A percentile compares a stretch with the other conserved stretches of the same genome.
phyloP scores from a whole-genome alignment of 2,113 vertebrate genomes.

The Furnarius figulus region DNA sequence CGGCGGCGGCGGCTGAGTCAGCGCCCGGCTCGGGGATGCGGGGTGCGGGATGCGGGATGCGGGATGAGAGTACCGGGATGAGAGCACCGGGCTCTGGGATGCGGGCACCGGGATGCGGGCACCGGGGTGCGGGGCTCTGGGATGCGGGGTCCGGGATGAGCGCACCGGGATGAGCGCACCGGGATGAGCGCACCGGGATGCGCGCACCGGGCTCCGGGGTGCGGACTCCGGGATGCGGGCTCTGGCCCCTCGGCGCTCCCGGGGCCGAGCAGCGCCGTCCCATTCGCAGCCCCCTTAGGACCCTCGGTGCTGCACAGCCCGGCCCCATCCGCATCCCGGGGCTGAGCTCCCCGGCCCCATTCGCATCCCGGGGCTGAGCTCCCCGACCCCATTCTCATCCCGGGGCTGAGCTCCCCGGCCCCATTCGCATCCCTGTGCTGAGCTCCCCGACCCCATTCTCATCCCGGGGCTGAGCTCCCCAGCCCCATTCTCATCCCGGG shows the following conservation, averaged over 20 bases:
- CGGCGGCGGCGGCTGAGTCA: conserved; percentile 30
- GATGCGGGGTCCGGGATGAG: too few species aligned
- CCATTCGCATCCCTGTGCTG: neutral
- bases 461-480: neutral
- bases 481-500: neutral
- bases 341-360: neutral
- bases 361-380: neutral
- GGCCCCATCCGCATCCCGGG: neutral
- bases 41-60: too few species aligned
- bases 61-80: too few species aligned
- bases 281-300: neutral
- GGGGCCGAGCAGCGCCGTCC: neutral
- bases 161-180: too few species aligned
- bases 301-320: neutral
- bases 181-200: too few species aligned
- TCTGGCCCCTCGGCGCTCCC: neutral
- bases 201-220: too few species aligned
- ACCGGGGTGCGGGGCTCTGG: neutral
- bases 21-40: neutral
- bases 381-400: neutral
- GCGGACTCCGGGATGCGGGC: too few species aligned
- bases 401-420: neutral
- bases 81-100: too few species aligned
- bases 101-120: too few species aligned
- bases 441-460: neutral